These are phyloP conservation scores for Lithophane ornitopus DNA, from an alignment of 2,888 invertebrate genomes.

Conservation along the genomic window DNA sequence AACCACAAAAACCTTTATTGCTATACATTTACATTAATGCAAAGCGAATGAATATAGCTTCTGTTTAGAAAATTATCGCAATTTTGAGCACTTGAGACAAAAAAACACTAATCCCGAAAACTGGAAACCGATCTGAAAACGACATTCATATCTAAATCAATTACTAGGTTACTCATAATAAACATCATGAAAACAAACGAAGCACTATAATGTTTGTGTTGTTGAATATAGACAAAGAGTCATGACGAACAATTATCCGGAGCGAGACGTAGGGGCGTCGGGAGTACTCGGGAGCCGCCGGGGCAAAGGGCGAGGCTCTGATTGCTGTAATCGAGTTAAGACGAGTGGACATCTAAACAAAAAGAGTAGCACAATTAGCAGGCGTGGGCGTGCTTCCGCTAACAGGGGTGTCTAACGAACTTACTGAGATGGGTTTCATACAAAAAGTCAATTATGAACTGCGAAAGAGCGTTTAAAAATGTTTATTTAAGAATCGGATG, in stretches of 20 bases:
- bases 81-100: neutral
- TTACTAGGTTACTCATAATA: neutral
- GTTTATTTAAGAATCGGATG: slow-evolving; percentile 16
- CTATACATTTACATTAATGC: slow-evolving; percentile 23
- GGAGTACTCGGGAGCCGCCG: slow-evolving; percentile 35
- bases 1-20: slow-evolving; percentile 45
- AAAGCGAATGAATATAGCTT: slow-evolving; percentile 13
- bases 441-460: slow-evolving; percentile 67
- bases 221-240: slow-evolving; percentile 60
- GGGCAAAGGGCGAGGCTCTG: slow-evolving; percentile 87
- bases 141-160: neutral
- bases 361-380: slow-evolving; percentile 87
- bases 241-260: slow-evolving; percentile 68
- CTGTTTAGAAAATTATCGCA: neutral
- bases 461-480: slow-evolving; percentile 53
- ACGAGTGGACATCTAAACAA: slow-evolving; percentile 85
- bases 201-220: slow-evolving; percentile 46
- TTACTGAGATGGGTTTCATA: slow-evolving; percentile 64
- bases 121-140: neutral
- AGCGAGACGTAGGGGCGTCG: slow-evolving; percentile 79
- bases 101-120: neutral
- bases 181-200: slow-evolving; percentile 9
- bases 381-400: slow-evolving; percentile 86
- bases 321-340: slow-evolving; percentile 89
- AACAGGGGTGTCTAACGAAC: slow-evolving; percentile 77